Evolutionary conservation across 1,140 invertebrate genomes (phyloP).

Genomic region (Calephelis virginiensis): DNA sequence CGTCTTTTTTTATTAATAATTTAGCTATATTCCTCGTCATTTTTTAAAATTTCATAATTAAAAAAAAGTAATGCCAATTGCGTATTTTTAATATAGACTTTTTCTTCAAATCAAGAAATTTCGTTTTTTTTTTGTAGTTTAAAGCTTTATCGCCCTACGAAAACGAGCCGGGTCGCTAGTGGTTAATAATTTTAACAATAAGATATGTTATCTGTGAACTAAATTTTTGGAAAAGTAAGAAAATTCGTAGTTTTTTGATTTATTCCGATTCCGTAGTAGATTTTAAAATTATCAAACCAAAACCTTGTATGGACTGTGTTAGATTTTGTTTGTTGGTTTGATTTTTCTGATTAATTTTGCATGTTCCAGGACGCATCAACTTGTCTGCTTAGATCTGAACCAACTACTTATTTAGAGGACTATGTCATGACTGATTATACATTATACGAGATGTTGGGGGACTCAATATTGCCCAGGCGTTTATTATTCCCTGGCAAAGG

Average conservation of each 20-base stretch:
- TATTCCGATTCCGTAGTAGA: too few species aligned
- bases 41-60: too few species aligned
- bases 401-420: conserved; percentile 62
- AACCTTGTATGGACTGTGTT: too few species aligned
- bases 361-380: conserved; percentile 58
- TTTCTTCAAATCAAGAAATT: too few species aligned
- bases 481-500: conserved; percentile 51
- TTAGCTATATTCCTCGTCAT: too few species aligned
- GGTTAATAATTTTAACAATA: conserved; percentile 7
- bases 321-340: neutral
- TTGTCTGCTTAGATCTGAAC: conserved; percentile 60
- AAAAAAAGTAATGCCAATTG: too few species aligned
- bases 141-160: neutral
- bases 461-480: conserved; percentile 57
- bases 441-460: conserved; percentile 66
- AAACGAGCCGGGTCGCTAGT: neutral
- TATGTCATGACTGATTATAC: conserved; percentile 65
- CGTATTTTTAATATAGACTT: too few species aligned
- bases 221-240: neutral
- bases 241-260: too few species aligned
- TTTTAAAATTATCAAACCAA: too few species aligned
- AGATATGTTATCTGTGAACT: neutral
- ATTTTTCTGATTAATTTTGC: conserved; percentile 9
- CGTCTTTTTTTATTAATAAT: too few species aligned
- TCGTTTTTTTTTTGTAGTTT: conserved; percentile 6